phyloP scores from a whole-genome alignment of 2,888 invertebrate genomes.

The Heliconius cydno region DNA sequence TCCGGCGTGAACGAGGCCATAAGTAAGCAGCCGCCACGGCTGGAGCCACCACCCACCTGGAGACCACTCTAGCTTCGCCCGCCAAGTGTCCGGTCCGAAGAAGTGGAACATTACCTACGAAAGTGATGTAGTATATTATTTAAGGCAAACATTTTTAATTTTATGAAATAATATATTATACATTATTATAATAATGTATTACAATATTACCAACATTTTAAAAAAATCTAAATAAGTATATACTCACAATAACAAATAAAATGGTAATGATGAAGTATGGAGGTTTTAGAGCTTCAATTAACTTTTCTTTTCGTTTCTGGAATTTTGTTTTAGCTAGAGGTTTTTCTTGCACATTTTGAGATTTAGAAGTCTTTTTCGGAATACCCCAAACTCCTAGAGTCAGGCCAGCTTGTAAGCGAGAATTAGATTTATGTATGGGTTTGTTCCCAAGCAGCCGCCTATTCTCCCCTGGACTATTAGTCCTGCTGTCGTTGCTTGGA shows the following conservation, averaged over 20 bases:
- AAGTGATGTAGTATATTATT: neutral
- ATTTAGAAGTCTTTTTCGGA: constrained; percentile 48
- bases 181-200: too few relatives aligned
- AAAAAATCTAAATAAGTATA: neutral
- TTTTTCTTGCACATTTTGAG: constrained; percentile 46
- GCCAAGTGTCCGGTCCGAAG: constrained; percentile 55
- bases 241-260: constrained; percentile 72
- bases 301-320: constrained; percentile 66
- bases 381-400: constrained; percentile 61
- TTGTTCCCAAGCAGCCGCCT: constrained; percentile 59
- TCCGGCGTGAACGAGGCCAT: constrained; percentile 91
- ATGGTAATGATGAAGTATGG: constrained; percentile 75
- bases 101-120: constrained; percentile 62
- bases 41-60: constrained; percentile 82
- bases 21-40: constrained; percentile 91
- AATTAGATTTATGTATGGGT: constrained; percentile 48
- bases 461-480: constrained; percentile 65
- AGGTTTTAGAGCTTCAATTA: constrained; percentile 65
- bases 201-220: too few relatives aligned
- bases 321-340: constrained; percentile 60
- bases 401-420: constrained; percentile 65
- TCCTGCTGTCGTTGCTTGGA: constrained; percentile 51
- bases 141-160: neutral
- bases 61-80: constrained; percentile 65
- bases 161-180: too few relatives aligned